Base-by-base conservation (phyloP, 2,113 vertebrate genomes). In the Theropithecus gelada region DNA sequence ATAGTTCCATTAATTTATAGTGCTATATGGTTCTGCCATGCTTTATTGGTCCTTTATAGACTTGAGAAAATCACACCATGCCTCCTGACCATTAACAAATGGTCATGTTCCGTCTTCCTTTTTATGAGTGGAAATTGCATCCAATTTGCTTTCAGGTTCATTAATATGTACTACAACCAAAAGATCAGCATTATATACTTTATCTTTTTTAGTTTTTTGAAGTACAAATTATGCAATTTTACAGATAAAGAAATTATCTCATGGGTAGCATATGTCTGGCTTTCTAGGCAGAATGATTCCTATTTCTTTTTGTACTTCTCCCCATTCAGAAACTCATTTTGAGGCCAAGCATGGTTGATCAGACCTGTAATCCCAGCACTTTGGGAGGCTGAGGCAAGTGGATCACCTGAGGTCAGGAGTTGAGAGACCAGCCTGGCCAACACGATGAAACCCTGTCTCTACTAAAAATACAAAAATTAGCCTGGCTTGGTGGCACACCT, bases 121-220 rank as follows among this genome's bases (percentile, higher is more conserved):
- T 64, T 70, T 61, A 52, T 79, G 22, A 78, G 27, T 27, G 92
- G 59, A 82, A 88, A 95, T 70, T 86, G 1, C 55, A 79, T 93
- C 16, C 27, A 82, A 8, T 52, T 89, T 95, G 4, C 27, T 82
- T 91, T 94, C 50, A 89, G 48, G 22, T 57, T 95, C 64, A 81
- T 55, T 59, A 91, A 40, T 80, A 18, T 61, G 14, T 80, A n/a
- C 70, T 80, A 11, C 17, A 95, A 80, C 14, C 61, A 91, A 66
- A 88, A 84, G n/a, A 45, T 61, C 57, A 84, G 20, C 22, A 82
- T 88, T 55, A 57, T 14, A 23, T 73, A 38, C 7, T 82, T 88
- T 84, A 45, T 68, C 48, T 50, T 92, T 88, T 92, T 88, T 70
- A 68, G 48, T 20, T 22, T 76, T 97, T 94, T 97, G 48, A 93